Evolutionary conservation across 2,113 vertebrate genomes (phyloP).

Genomic region (Oryzias javanicus): DNA sequence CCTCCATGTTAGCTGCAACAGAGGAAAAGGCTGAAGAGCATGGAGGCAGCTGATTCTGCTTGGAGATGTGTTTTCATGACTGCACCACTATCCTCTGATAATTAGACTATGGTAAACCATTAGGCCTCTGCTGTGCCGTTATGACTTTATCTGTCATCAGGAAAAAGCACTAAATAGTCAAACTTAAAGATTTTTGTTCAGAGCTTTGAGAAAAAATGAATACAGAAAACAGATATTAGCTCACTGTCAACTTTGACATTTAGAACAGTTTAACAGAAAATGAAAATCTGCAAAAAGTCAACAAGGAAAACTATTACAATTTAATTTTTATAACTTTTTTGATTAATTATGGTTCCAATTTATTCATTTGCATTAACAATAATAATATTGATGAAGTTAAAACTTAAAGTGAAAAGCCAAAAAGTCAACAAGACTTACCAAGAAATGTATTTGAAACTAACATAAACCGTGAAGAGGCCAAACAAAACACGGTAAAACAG

Average conservation of each 20-base stretch:
- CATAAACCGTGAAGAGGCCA: neutral
- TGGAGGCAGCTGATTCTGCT: slow-evolving; percentile 28
- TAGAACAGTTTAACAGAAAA: slow-evolving; percentile 60
- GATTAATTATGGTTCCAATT: too few species aligned
- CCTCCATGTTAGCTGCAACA: slow-evolving; percentile 50
- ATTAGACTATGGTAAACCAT: slow-evolving; percentile 17
- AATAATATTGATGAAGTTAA: slow-evolving; percentile 2
- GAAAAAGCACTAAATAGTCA: slow-evolving; percentile 31
- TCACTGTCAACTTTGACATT: slow-evolving; percentile 57
- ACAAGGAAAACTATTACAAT: too few species aligned
- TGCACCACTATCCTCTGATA: slow-evolving; percentile 21
- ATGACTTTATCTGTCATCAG: slow-evolving; percentile 20
- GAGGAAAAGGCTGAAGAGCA: slow-evolving; percentile 51
- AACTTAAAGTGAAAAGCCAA: slow-evolving; percentile 1
- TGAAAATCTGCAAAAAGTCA: slow-evolving; percentile 4
- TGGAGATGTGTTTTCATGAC: slow-evolving; percentile 13
- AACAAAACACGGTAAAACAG: slow-evolving; percentile 14
- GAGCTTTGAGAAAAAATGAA: slow-evolving; percentile 51
- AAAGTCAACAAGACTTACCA: neutral
- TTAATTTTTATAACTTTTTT: too few species aligned
- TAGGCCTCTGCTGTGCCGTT: slow-evolving; percentile 38
- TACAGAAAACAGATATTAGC: slow-evolving; percentile 34
- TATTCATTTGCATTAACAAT: too few species aligned
- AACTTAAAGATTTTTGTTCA: slow-evolving; percentile 31
- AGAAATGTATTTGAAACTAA: neutral